Conservation (phyloP, 2,113 vertebrate species). For the Egretta garzetta region DNA sequence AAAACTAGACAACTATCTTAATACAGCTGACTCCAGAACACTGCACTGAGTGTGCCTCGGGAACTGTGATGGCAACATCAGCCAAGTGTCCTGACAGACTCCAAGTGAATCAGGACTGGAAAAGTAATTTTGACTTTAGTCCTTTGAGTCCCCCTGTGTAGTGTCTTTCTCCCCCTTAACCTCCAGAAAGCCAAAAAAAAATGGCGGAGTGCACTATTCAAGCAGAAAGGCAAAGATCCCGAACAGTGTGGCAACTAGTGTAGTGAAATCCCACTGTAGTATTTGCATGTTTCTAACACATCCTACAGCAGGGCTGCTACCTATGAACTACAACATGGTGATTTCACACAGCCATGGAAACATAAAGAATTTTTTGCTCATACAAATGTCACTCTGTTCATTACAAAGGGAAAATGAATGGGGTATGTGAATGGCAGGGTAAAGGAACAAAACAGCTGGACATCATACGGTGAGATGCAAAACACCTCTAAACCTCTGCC, state of each 20-base stretch:
- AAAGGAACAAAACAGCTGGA: slow-evolving; percentile 5
- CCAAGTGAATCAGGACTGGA: not conserved
- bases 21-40: not conserved
- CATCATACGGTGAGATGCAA: not conserved
- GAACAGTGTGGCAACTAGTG: not conserved
- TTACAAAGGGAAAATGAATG: not conserved
- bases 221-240: not conserved
- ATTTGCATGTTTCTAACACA: not conserved
- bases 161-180: not conserved
- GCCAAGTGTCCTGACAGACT: not conserved
- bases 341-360: not conserved
- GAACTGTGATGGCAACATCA: not conserved
- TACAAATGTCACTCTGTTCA: not conserved
- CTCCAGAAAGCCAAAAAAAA: not conserved
- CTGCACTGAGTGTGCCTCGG: not conserved
- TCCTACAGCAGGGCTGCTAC: not conserved
- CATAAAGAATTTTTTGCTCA: not conserved
- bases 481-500: not conserved
- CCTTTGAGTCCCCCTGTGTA: not conserved
- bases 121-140: not conserved
- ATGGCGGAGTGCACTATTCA: not conserved
- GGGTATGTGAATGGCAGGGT: not conserved
- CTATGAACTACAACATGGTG: not conserved
- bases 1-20: not conserved
- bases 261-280: not conserved